These are phyloP conservation scores for Congeria kusceri DNA, from an alignment of 2,888 invertebrate genomes.

Conservation along the genomic window DNA sequence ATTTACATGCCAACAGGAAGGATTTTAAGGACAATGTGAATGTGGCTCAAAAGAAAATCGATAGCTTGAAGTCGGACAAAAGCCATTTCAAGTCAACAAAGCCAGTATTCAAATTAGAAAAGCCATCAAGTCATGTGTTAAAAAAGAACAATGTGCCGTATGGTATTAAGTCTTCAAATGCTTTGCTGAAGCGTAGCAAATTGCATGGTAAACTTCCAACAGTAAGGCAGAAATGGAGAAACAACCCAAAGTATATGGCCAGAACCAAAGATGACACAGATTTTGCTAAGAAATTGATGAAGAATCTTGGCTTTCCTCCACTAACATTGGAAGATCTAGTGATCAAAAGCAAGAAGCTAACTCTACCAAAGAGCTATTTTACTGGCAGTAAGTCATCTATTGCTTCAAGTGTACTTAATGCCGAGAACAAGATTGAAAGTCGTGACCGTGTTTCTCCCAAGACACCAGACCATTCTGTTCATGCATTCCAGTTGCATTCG, in stretches of 20 bases:
- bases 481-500: no score
- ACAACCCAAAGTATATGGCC: conserved; percentile 23
- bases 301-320: conserved; percentile 53
- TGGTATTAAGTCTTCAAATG: conserved; percentile 41
- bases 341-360: conserved; percentile 18
- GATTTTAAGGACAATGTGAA: no score
- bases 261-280: conserved; percentile 28
- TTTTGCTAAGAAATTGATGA: conserved; percentile 52
- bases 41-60: neutral
- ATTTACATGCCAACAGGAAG: no score
- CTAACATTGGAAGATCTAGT: conserved; percentile 44
- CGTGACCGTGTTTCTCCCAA: conserved; percentile 21
- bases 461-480: neutral
- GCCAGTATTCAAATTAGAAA: conserved; percentile 21
- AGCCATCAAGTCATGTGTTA: conserved; percentile 5
- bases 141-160: conserved; percentile 12
- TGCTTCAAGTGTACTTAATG: conserved; percentile 23
- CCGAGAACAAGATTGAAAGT: conserved; percentile 30
- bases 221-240: conserved; percentile 29
- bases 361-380: conserved; percentile 36
- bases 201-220: conserved; percentile 35
- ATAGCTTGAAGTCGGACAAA: neutral
- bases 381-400: conserved; percentile 19
- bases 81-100: neutral
- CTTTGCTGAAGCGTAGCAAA: conserved; percentile 39